Conservation (phyloP, 1,140 invertebrate genomes). For the Acromyrmex heyeri region DNA sequence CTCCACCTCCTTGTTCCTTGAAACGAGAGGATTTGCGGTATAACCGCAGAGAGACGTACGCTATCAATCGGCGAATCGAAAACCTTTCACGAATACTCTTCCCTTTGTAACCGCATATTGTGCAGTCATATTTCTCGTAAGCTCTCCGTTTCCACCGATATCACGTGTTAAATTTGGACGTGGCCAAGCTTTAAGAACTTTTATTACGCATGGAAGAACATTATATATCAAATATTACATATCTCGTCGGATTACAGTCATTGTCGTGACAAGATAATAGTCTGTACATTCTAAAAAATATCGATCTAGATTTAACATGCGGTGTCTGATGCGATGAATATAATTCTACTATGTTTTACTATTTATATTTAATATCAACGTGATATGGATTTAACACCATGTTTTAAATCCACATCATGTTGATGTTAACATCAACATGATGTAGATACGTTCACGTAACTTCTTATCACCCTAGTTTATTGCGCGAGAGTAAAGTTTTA, state of each 20-base stretch:
- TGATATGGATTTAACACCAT: too few species aligned
- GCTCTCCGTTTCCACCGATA: background rate
- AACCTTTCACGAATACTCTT: constrained; percentile 56
- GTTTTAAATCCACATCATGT: too few species aligned
- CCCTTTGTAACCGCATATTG: constrained; percentile 60
- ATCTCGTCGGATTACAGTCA: background rate
- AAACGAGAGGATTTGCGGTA: constrained; percentile 60
- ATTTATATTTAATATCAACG: background rate
- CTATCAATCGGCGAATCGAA: constrained; percentile 65
- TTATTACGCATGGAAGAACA: background rate
- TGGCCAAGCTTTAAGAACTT: background rate
- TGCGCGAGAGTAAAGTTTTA: constrained; percentile 4
- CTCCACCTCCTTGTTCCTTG: constrained; percentile 64
- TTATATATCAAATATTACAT: constrained; percentile 19
- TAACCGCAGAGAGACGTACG: constrained; percentile 61
- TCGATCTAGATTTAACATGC: too few species aligned
- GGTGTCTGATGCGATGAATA: too few species aligned
- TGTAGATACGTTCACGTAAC: background rate
- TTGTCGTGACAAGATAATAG: background rate
- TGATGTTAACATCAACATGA: too few species aligned
- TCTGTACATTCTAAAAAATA: too few species aligned
- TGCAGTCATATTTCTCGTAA: constrained; percentile 59
- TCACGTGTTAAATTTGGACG: constrained; percentile 46
- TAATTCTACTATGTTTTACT: too few species aligned
- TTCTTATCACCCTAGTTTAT: constrained; percentile 1